These are phyloP conservation scores for Lophius americanus DNA, from an alignment of 2,797 vertebrate species.

Conservation along the genomic window DNA sequence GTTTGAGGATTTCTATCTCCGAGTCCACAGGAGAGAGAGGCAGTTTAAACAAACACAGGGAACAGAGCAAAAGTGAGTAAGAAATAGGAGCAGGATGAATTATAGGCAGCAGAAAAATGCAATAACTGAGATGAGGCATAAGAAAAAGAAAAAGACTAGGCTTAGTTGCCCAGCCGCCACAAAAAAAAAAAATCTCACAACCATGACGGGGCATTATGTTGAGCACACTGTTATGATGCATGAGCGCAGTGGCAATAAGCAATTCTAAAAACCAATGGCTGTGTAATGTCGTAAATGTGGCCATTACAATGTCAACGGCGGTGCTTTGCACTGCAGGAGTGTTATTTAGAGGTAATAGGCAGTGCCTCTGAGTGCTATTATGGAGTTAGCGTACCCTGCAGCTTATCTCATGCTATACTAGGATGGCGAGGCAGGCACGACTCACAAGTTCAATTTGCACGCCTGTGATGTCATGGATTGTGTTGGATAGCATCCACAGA, in stretches of 20 bases:
- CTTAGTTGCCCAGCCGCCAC: constrained; percentile 41
- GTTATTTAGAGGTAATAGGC: constrained; percentile 75
- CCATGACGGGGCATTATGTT: constrained; percentile 36
- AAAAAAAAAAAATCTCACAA: constrained; percentile 4
- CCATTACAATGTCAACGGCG: constrained; percentile 68
- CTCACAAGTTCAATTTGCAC: constrained; percentile 37
- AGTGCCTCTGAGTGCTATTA: constrained; percentile 69
- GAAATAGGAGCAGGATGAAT: constrained; percentile 29
- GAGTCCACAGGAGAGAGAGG: constrained; percentile 24
- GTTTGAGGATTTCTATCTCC: constrained; percentile 41
- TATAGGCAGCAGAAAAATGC: constrained; percentile 24
- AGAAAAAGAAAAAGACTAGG: constrained; percentile 15
- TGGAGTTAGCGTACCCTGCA: constrained; percentile 53
- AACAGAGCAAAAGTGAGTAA: constrained; percentile 23
- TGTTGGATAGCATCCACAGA: constrained; percentile 31
- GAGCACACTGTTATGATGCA: constrained; percentile 72
- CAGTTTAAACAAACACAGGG: constrained; percentile 45
- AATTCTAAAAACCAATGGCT: constrained; percentile 79
- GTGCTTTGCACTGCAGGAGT: constrained; percentile 59
- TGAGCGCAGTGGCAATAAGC: constrained; percentile 66
- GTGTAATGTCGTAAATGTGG: constrained; percentile 80
- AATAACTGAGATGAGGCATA: constrained; percentile 1
- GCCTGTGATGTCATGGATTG: constrained; percentile 57
- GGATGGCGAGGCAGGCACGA: constrained; percentile 29
- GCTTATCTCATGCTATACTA: constrained; percentile 51